Percentiles rank a stretch among this genome's conserved stretches.
These are phyloP conservation scores for Tenthredo distinguenda DNA, from an alignment of 2,888 invertebrate genomes.

Conservation along the genomic window DNA sequence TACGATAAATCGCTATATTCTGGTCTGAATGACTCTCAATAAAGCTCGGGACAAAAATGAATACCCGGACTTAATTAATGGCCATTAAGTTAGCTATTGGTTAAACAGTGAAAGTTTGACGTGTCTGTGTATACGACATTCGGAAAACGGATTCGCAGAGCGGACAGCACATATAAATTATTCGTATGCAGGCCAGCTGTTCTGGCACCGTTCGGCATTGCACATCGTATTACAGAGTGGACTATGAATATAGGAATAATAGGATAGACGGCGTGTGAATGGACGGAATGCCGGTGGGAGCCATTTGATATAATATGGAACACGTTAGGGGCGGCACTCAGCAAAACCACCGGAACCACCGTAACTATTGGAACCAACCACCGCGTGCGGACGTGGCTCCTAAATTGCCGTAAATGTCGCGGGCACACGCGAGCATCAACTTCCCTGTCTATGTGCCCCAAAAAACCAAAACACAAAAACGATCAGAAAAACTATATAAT, in stretches of 20 bases:
- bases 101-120: slow-evolving; percentile 5
- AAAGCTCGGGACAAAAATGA: neutral
- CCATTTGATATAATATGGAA: slow-evolving; percentile 60
- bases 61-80: neutral
- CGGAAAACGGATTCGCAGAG: neutral
- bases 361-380: slow-evolving; percentile 54
- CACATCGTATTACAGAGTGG: slow-evolving; percentile 44
- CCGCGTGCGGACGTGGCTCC: slow-evolving; percentile 48
- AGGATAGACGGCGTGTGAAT: slow-evolving; percentile 51
- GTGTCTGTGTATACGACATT: neutral
- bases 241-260: slow-evolving; percentile 51
- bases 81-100: neutral
- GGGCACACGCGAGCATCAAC: slow-evolving; percentile 47
- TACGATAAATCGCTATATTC: neutral
- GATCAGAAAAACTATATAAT: slow-evolving; percentile 15
- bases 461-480: slow-evolving; percentile 1
- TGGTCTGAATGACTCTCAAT: neutral
- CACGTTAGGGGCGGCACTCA: slow-evolving; percentile 59
- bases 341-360: slow-evolving; percentile 61
- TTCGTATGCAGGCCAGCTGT: slow-evolving; percentile 47
- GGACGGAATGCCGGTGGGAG: slow-evolving; percentile 48
- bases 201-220: slow-evolving; percentile 41
- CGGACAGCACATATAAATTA: slow-evolving; percentile 32
- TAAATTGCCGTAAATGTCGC: slow-evolving; percentile 49
- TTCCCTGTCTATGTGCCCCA: slow-evolving; percentile 6